Evolutionary conservation across 2,113 vertebrate species (phyloP), one percentile per base, ranked within the genome.

Genomic region (Callithrix jacchus): DNA sequence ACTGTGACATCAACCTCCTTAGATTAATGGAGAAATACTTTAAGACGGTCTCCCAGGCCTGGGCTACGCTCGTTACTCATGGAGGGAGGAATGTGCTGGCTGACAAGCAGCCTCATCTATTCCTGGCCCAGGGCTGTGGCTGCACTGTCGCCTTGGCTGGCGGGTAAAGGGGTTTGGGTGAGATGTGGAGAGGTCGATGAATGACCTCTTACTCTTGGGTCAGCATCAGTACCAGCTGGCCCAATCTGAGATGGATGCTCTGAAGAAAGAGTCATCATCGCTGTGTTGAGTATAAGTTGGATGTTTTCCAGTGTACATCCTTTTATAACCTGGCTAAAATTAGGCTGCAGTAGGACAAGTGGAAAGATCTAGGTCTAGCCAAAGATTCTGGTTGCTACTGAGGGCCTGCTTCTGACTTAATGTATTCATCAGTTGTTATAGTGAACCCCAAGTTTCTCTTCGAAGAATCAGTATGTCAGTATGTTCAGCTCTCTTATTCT

Each of bases 1-100:
- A 52, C 37, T 1, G 20, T 32, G 47, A 61, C 12, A 0, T 45
- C 87, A 58, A 0, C 76, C 89, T 76, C 18, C 61, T 14, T 58
- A 45, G 93, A 77, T 95, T 79, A 76, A 93, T 76, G 91, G 83
- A 20, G 79, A 64, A 68, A 35, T 35, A 84, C 81, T 66, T 18
- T 52, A 61, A 23, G 91, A 82, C 54, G 27, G 6, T 76, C 21
- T 86, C 87, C 77, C 1, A 8, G 79, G 86, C 83, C 79, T 17
- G 9, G 32, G 8, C 42, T 47, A 0, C 0, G 0, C 66, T 84
- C 92, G n/a, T 58, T 80, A 87, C 58, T 97, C 93, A 42, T 2
- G 68, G 58, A 83, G 61, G 10, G 64, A 56, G n/a, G 66, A 45
- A 61, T 6, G 45, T 1, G 0, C 3, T 40, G 16, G 61, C 45